A percentile compares a stretch with the other conserved stretches of the same genome.
These are phyloP conservation scores for Drosophila willistoni DNA, from an alignment of 1,140 invertebrate genomes.

Conservation along the genomic window DNA sequence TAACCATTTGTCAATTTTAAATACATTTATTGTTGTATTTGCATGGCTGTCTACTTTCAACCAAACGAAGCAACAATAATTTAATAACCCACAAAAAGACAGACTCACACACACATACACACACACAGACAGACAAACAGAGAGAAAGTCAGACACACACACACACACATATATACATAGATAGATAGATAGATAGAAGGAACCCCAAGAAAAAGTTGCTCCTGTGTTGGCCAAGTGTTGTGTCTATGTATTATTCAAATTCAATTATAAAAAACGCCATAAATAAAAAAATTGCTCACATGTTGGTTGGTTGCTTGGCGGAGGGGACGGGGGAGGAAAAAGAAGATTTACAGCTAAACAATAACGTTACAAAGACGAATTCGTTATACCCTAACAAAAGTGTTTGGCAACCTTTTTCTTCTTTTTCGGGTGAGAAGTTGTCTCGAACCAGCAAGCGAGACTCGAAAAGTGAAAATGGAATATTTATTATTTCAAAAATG, in stretches of 20 bases:
- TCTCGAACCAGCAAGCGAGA: slow-evolving; percentile 27
- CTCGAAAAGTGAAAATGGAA: slow-evolving; percentile 55
- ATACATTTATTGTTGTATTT: slow-evolving; percentile 74
- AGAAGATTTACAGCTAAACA: slow-evolving; percentile 23
- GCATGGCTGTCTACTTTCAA: slow-evolving; percentile 51
- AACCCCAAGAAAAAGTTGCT: slow-evolving; percentile 29
- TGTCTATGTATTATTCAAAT: slow-evolving; percentile 77
- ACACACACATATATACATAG: not conserved
- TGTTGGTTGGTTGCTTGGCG: slow-evolving; percentile 2
- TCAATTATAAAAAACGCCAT: slow-evolving; percentile 73
- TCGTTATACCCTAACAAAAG: slow-evolving; percentile 16
- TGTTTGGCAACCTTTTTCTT: too few relatives aligned
- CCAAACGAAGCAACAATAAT: slow-evolving; percentile 68
- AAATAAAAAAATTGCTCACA: slow-evolving; percentile 64
- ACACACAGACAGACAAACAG: slow-evolving; percentile 28
- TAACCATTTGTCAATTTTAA: slow-evolving; percentile 74
- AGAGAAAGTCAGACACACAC: not conserved
- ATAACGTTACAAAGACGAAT: slow-evolving; percentile 6
- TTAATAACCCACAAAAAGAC: slow-evolving; percentile 68
- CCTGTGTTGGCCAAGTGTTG: slow-evolving; percentile 54
- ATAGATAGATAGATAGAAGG: not conserved
- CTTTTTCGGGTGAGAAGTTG: not conserved
- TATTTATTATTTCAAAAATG: slow-evolving; percentile 78
- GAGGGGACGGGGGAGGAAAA: slow-evolving; percentile 4
- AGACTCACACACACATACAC: slow-evolving; percentile 25